Conservation (phyloP, 92 coral and sea anemone genomes). For the Virgularia gustaviana region DNA sequence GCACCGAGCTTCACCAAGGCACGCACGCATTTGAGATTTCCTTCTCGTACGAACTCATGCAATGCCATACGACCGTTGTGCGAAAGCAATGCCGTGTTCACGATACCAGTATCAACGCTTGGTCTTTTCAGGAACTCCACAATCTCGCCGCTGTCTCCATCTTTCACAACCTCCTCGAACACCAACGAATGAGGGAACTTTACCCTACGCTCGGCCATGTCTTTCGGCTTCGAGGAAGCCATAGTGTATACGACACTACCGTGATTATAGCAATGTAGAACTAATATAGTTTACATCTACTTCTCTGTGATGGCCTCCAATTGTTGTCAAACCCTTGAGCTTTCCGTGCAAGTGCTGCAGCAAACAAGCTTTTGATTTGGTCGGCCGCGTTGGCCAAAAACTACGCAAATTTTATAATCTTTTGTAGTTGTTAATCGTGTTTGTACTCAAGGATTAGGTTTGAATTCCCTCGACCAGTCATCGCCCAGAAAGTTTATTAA, state of each 20-base stretch:
- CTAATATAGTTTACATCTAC: no score
- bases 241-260: no score
- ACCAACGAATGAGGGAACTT: slow-evolving; percentile 93
- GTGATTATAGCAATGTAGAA: no score
- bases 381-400: no score
- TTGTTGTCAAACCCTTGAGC: background rate
- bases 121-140: slow-evolving; percentile 84
- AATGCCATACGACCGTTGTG: slow-evolving; percentile 71
- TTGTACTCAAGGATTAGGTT: no score
- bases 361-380: no score
- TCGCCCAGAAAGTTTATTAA: no score
- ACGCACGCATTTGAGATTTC: slow-evolving; percentile 93
- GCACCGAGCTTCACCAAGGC: slow-evolving; percentile 71
- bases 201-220: slow-evolving; percentile 66
- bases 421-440: no score
- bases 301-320: no score
- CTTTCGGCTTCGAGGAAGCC: background rate
- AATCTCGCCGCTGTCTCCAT: slow-evolving; percentile 94
- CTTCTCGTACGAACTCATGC: slow-evolving; percentile 87
- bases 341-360: background rate
- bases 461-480: no score
- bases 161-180: slow-evolving; percentile 91
- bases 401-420: no score
- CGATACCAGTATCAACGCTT: slow-evolving; percentile 84
- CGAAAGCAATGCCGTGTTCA: slow-evolving; percentile 54